A percentile compares a stretch with the other conserved stretches of the same genome.
phyloP scores from a whole-genome alignment of 2,888 invertebrate genomes.

The Tribolium freemani region DNA sequence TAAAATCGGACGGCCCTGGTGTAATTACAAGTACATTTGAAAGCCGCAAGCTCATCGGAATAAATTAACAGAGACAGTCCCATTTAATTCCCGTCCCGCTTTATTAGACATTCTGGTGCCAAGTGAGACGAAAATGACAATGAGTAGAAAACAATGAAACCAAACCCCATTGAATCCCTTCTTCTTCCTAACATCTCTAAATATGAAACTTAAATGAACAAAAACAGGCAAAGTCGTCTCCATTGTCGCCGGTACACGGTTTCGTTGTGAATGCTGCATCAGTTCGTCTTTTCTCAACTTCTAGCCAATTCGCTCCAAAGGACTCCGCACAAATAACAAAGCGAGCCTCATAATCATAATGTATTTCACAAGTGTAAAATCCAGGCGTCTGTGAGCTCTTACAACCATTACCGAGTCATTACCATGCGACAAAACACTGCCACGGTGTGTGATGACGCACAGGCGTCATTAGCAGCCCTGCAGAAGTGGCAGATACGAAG shows the following conservation, averaged over 20 bases:
- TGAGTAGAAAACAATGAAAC: conserved; percentile 53
- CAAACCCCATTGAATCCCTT: conserved; percentile 52
- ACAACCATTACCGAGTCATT: conserved; percentile 60
- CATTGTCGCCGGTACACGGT: conserved; percentile 34
- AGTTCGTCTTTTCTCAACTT: conserved; percentile 53
- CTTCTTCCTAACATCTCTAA: conserved; percentile 49
- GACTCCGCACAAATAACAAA: conserved; percentile 53
- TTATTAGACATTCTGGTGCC: conserved; percentile 46
- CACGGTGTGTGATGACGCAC: conserved; percentile 57
- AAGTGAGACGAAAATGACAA: conserved; percentile 44
- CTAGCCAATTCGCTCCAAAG: conserved; percentile 53
- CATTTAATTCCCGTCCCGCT: conserved; percentile 33
- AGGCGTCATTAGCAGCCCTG: conserved; percentile 51
- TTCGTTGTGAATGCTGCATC: conserved; percentile 51
- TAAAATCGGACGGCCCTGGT: background rate
- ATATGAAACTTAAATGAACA: conserved; percentile 56
- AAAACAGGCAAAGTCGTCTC: conserved; percentile 50
- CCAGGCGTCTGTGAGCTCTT: conserved; percentile 54
- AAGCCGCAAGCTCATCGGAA: conserved; percentile 33
- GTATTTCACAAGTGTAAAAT: conserved; percentile 58
- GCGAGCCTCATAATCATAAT: conserved; percentile 57
- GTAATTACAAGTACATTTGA: conserved; percentile 24
- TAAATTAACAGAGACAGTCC: conserved; percentile 30
- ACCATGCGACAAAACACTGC: conserved; percentile 58
- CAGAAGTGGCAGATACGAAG: conserved; percentile 26